These are phyloP conservation scores for Andrena praecox DNA, from an alignment of 2,888 invertebrate genomes.

Conservation along the genomic window DNA sequence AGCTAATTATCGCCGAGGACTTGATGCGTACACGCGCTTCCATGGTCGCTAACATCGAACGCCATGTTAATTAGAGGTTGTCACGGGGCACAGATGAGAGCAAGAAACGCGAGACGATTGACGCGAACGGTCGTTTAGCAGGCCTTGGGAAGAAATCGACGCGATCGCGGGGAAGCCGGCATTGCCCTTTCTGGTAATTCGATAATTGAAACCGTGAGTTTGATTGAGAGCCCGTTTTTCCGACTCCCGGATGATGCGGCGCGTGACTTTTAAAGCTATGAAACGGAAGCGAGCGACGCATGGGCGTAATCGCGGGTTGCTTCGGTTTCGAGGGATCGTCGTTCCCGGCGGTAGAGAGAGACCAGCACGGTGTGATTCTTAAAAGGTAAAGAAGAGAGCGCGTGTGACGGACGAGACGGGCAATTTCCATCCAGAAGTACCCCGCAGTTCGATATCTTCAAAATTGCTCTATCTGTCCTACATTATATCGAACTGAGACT, in stretches of 20 bases:
- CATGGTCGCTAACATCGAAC: constrained; percentile 47
- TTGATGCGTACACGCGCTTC: constrained; percentile 25
- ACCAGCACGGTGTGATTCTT: constrained; percentile 37
- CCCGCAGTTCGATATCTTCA: constrained; percentile 6
- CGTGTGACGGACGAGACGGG: constrained; percentile 30
- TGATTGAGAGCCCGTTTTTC: not conserved
- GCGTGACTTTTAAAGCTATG: not conserved
- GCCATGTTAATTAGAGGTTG: constrained; percentile 64
- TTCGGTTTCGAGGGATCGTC: constrained; percentile 19
- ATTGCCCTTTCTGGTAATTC: constrained; percentile 14
- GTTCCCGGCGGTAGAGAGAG: not conserved
- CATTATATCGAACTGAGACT: constrained; percentile 17
- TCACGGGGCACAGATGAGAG: constrained; percentile 38
- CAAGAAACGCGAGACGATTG: constrained; percentile 38
- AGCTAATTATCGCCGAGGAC: constrained; percentile 1
- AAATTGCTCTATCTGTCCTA: constrained; percentile 27
- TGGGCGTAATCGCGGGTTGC: not conserved
- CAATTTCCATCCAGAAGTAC: constrained; percentile 1
- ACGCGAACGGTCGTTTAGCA: constrained; percentile 32
- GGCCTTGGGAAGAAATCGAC: constrained; percentile 30
- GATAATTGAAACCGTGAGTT: constrained; percentile 27
- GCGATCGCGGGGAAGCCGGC: constrained; percentile 38
- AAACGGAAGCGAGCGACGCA: not conserved
- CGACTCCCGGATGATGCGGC: not conserved
- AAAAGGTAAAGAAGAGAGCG: constrained; percentile 49